Base-by-base conservation (phyloP, 2,888 invertebrate genomes). In the Tetropium fuscum region DNA sequence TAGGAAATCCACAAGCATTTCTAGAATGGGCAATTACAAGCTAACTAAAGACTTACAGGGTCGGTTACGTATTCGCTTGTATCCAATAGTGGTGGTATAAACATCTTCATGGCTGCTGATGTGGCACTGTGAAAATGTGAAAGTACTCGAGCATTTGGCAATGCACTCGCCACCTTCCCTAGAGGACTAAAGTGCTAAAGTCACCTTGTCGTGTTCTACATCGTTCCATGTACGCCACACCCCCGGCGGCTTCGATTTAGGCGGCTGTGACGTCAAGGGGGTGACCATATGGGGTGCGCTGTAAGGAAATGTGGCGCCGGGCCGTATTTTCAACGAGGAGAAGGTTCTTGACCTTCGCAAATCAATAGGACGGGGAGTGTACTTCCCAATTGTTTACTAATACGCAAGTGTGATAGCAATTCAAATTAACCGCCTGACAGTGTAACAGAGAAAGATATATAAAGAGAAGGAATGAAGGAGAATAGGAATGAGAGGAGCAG, bases 81-180 rank as follows among this genome's bases (percentile, higher is more conserved):
- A 38, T 51, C 40, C 38, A 51, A 38, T 5, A 16, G 27, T 2
- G 38, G 15, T 6, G 6, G 2, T 2, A 13, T 5, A 15, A 11
- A 25, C 51, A 51, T 51, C 40, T 51, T 51, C 51, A 51, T 51
- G 27, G 3, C 18, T 38, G 11, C 34, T 47, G 30, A 10, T 3
- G 8, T 2, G n/a, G 27, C 44, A 30, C 27, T 44, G 13, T 27
- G 7, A 25, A 43, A 27, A 10, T 27, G 3, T 16, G 18, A 1
- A 8, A 15, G 11, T 7, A 6, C n/a, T 27, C 44, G 44, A 16
- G 15, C 25, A n/a, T 25, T 20, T 13, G 3, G 10, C 3, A 22
- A 27, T 40, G 51, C 22, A 16, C n/a, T n/a, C 25, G 20, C 7
- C 13, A 5, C 11, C 8, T 48, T 32, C 13, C 51, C 22, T 2